Percentiles rank a stretch among this genome's conserved stretches.
phyloP scores from a whole-genome alignment of 2,888 invertebrate species.

The Drosophila picticornis region DNA sequence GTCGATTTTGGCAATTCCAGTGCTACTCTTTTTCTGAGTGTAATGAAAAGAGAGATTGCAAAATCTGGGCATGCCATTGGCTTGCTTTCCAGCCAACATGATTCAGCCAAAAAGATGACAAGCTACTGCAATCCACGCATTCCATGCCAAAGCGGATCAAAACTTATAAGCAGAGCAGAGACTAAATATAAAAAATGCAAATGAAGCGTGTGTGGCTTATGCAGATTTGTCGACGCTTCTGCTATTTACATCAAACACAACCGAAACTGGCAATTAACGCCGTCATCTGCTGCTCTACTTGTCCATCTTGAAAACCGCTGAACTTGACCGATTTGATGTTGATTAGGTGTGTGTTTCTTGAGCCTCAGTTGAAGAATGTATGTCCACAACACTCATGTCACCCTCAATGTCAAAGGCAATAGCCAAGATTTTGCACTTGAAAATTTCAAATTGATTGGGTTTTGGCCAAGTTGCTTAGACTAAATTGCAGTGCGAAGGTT shows the following conservation, averaged over 20 bases:
- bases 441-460: constrained; percentile 19
- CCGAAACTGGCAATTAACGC: constrained; percentile 45
- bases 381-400: constrained; percentile 30
- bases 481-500: constrained; percentile 65
- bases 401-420: constrained; percentile 46
- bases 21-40: background rate
- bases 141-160: constrained; percentile 2
- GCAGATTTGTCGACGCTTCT: constrained; percentile 45
- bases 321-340: constrained; percentile 72
- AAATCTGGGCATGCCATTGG: constrained; percentile 30
- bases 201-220: constrained; percentile 46
- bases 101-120: constrained; percentile 17
- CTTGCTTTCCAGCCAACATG: constrained; percentile 25
- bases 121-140: constrained; percentile 24
- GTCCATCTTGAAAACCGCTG: constrained; percentile 42
- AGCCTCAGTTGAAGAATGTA: constrained; percentile 23
- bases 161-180: background rate
- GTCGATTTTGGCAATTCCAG: background rate
- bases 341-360: constrained; percentile 28
- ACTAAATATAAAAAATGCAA: constrained; percentile 59
- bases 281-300: constrained; percentile 44
- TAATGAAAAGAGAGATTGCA: constrained; percentile 13
- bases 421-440: constrained; percentile 13
- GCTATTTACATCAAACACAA: constrained; percentile 24
- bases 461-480: constrained; percentile 19